Percentiles rank a stretch among this genome's conserved stretches.
These are phyloP conservation scores for Parus major DNA, from an alignment of 2,113 vertebrate genomes.

Conservation along the genomic window DNA sequence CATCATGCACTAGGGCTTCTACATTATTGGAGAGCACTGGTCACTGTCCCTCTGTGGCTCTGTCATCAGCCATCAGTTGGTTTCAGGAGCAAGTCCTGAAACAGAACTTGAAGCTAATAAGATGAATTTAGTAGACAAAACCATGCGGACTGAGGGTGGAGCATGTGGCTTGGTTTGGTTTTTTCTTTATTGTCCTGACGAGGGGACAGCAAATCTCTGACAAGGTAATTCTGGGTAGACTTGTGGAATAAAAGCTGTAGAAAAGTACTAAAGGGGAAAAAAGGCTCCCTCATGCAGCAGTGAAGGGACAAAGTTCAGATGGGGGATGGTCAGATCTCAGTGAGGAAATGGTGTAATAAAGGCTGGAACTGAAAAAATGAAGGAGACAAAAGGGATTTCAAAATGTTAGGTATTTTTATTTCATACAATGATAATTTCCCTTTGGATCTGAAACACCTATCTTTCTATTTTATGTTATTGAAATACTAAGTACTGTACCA, in stretches of 20 bases:
- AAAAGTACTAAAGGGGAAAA: background rate
- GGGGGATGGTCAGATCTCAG: background rate
- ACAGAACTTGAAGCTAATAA: background rate
- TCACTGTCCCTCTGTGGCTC: background rate
- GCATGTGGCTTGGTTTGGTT: background rate
- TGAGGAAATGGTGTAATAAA: background rate
- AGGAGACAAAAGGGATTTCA: background rate
- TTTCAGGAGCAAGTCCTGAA: background rate
- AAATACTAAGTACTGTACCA: background rate
- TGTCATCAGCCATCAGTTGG: background rate
- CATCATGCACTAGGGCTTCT: background rate
- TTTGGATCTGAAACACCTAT: background rate
- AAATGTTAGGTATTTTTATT: background rate
- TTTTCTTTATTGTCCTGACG: background rate
- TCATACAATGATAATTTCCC: background rate
- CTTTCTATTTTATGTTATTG: background rate
- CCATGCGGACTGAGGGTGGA: background rate
- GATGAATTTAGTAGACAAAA: background rate
- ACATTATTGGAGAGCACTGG: accelerated
- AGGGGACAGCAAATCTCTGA: background rate
- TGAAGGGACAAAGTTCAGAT: background rate
- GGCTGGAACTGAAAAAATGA: background rate
- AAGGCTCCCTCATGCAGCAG: background rate
- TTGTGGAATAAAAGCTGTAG: background rate
- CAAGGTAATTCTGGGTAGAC: background rate